Conservation (phyloP, 2,113 vertebrate species). For the Antechinus stuartii region DNA sequence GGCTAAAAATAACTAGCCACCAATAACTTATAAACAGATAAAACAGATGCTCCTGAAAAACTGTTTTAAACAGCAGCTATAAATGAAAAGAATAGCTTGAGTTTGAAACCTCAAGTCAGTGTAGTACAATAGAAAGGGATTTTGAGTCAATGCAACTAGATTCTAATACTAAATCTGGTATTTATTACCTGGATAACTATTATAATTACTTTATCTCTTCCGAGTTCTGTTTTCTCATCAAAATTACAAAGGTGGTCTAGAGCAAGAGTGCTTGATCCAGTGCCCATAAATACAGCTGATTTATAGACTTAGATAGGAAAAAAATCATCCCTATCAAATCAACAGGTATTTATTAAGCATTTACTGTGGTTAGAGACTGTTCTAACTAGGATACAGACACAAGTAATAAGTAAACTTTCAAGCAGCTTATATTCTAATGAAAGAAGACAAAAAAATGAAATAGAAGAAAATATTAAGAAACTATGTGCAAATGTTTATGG, state of each 20-base stretch:
- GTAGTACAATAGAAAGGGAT: background rate
- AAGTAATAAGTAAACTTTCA: background rate
- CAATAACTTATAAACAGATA: background rate
- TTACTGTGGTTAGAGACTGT: background rate
- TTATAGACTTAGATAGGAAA: background rate
- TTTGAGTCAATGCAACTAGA: background rate
- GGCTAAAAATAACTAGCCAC: background rate
- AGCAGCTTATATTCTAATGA: background rate
- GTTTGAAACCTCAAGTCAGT: background rate
- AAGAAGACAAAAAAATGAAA: background rate
- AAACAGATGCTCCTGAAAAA: background rate
- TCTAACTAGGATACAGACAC: background rate
- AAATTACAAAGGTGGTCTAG: background rate
- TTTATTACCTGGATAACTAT: background rate
- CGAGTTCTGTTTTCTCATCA: background rate
- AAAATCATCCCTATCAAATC: background rate
- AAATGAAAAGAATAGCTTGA: background rate
- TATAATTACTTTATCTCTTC: background rate
- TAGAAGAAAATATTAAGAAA: background rate
- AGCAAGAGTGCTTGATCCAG: background rate
- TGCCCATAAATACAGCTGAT: background rate
- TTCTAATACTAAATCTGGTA: background rate
- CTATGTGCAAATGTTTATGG: too few relatives aligned
- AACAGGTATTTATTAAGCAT: background rate
- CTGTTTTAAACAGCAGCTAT: background rate